These are phyloP conservation scores for Amblyraja radiata DNA, from an alignment of 2,797 vertebrate genomes.

Conservation along the genomic window DNA sequence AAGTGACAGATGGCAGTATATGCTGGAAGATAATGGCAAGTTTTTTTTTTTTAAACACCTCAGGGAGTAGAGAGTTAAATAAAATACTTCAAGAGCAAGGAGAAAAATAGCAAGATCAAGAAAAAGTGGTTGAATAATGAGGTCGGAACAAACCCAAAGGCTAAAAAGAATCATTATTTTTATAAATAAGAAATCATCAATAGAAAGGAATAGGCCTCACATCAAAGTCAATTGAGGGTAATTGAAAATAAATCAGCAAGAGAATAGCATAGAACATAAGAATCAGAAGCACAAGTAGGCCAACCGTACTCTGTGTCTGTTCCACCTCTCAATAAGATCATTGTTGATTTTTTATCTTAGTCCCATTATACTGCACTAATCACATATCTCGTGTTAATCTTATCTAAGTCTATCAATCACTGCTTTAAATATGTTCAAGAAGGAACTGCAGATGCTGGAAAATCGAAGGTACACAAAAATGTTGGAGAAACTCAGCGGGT, in stretches of 20 bases:
- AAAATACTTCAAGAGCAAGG: neutral
- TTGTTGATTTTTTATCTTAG: too few relatives aligned
- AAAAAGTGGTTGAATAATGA: neutral
- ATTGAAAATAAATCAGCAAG: neutral
- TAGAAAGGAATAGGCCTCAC: neutral
- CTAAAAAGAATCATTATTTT: neutral
- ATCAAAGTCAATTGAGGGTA: neutral
- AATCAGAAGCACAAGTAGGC: too few relatives aligned
- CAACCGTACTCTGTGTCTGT: too few relatives aligned
- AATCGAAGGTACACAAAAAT: too few relatives aligned
- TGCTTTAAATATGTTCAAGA: too few relatives aligned
- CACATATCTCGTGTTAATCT: too few relatives aligned
- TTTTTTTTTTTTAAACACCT: neutral
- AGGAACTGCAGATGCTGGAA: too few relatives aligned
- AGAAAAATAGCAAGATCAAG: neutral
- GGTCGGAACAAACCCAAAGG: neutral
- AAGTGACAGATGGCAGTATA: neutral
- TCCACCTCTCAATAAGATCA: too few relatives aligned
- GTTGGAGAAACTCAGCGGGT: too few relatives aligned
- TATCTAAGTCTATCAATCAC: too few relatives aligned
- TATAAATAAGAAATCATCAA: conserved; percentile 4
- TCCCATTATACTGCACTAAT: too few relatives aligned
- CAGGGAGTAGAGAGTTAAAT: neutral
- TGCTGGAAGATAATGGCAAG: neutral
- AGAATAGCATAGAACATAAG: too few relatives aligned